Percentiles rank a stretch among this genome's conserved stretches.
phyloP scores from a whole-genome alignment of 2,888 invertebrate genomes.

The Habroteleia sp. region DNA sequence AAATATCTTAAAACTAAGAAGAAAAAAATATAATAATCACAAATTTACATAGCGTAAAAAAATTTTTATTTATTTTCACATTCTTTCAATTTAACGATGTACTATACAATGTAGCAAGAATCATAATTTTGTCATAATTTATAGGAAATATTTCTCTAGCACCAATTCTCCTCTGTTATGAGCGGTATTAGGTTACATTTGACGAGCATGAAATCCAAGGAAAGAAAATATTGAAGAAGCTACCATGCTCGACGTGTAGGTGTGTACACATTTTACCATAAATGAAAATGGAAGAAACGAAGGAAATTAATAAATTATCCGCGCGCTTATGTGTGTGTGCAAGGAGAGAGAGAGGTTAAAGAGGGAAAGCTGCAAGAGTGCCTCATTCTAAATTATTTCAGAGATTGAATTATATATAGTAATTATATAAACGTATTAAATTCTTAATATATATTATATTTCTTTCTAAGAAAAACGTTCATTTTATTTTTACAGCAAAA shows the following conservation, averaged over 20 bases:
- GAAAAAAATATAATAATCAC: too few relatives aligned
- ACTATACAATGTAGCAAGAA: slow-evolving; percentile 5
- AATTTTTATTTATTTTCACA: background rate
- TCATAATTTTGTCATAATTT: slow-evolving; percentile 23
- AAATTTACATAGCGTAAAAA: too few relatives aligned
- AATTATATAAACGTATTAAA: too few relatives aligned
- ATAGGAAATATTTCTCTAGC: slow-evolving; percentile 37
- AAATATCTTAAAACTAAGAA: too few relatives aligned
- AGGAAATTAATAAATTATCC: slow-evolving; percentile 50
- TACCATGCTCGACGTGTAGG: slow-evolving; percentile 21
- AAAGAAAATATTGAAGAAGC: slow-evolving; percentile 20
- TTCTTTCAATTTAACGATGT: slow-evolving; percentile 25
- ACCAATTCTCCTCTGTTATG: slow-evolving; percentile 64
- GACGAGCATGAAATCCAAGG: slow-evolving; percentile 60
- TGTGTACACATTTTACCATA: slow-evolving; percentile 29
- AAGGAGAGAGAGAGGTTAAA: too few relatives aligned
- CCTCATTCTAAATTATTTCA: too few relatives aligned
- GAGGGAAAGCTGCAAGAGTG: too few relatives aligned
- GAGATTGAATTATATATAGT: too few relatives aligned
- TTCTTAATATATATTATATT: too few relatives aligned
- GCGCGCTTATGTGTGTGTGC: too few relatives aligned
- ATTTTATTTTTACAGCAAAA: too few relatives aligned
- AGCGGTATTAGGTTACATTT: slow-evolving; percentile 61
- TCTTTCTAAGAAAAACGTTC: too few relatives aligned
- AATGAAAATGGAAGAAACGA: slow-evolving; percentile 44